A percentile compares a stretch with the other conserved stretches of the same genome.
Evolutionary conservation across 2,888 invertebrate genomes (phyloP).

Genomic region (Sepioteuthis lessoniana): DNA sequence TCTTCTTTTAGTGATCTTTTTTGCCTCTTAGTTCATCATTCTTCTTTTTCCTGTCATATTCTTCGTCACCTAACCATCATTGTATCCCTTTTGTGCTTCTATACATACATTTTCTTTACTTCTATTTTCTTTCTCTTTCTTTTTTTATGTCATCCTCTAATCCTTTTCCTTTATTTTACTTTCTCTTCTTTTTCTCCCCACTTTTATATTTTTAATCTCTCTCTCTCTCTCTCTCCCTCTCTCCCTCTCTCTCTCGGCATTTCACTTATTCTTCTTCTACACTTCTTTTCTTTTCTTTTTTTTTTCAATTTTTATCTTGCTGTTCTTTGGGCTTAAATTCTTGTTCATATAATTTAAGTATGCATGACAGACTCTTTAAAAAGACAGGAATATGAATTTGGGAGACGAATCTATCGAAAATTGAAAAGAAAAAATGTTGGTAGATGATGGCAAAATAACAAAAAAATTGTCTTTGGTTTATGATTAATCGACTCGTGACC

Average conservation of each 20-base stretch:
- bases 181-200: too few relatives aligned
- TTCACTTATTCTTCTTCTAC: too few relatives aligned
- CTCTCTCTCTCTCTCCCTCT: too few relatives aligned
- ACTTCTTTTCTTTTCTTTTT: neutral
- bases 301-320: neutral
- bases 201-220: too few relatives aligned
- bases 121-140: too few relatives aligned
- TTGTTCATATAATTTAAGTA: neutral
- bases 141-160: too few relatives aligned
- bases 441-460: neutral
- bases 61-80: neutral
- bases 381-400: neutral
- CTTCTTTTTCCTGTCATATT: too few relatives aligned
- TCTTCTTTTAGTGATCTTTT: too few relatives aligned
- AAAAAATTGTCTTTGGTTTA: neutral
- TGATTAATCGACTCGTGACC: neutral
- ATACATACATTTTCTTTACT: too few relatives aligned
- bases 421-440: neutral
- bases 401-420: neutral
- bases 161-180: too few relatives aligned
- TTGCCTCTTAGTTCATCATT: too few relatives aligned
- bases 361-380: neutral
- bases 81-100: neutral
- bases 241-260: too few relatives aligned
- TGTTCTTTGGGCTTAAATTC: neutral